Percentiles rank a stretch among this genome's conserved stretches.
phyloP scores from a whole-genome alignment of 2,797 vertebrate genomes.

The Crenichthys baileyi region DNA sequence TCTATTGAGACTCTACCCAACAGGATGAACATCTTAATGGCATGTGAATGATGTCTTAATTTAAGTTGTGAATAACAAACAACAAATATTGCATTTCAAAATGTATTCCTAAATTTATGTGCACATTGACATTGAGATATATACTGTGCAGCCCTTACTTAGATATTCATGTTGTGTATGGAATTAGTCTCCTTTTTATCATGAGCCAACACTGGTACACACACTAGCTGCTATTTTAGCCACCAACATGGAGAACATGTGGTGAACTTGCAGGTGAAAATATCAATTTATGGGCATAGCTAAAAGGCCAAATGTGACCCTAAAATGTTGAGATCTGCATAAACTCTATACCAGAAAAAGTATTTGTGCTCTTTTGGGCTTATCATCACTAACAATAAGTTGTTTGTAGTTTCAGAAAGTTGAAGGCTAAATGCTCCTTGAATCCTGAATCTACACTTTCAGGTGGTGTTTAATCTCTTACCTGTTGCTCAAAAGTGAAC shows the following conservation, averaged over 20 bases:
- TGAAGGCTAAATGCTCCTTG: background rate
- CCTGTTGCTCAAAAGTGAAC: constrained; percentile 91
- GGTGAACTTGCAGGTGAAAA: background rate
- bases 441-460: background rate
- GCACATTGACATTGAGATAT: background rate
- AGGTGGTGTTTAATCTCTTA: constrained; percentile 45
- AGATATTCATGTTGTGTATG: background rate
- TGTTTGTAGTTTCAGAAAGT: background rate
- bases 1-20: background rate
- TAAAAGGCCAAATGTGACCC: background rate
- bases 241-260: background rate
- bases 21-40: background rate
- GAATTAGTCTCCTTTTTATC: background rate
- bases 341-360: background rate
- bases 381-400: background rate
- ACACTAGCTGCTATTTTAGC: background rate
- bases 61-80: background rate
- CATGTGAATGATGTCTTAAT: background rate
- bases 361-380: background rate
- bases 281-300: background rate
- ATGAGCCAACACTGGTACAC: background rate
- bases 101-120: background rate
- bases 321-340: background rate
- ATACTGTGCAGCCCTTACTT: background rate
- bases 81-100: background rate